phyloP scores from a whole-genome alignment of 30 jellyfish, hydroid and myxozoan genomes.

The Aurelia aurita complex sp. Pacific region DNA sequence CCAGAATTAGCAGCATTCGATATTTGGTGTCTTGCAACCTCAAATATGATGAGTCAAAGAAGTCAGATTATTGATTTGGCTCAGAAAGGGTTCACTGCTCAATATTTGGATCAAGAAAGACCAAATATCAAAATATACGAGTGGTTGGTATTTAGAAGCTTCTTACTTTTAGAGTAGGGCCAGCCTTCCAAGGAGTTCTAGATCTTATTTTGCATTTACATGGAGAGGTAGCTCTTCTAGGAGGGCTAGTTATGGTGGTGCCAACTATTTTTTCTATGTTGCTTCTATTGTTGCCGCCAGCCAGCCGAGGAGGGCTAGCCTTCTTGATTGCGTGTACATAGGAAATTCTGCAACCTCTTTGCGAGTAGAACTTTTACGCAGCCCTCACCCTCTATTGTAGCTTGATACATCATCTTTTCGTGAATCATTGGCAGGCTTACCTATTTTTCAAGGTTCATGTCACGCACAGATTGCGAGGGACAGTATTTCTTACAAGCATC shows the following conservation, averaged over 20 bases:
- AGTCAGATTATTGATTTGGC: slow-evolving; percentile 34
- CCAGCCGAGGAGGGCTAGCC: no score
- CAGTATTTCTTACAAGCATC: slow-evolving; percentile 41
- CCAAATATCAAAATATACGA: slow-evolving; percentile 40
- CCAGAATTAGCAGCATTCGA: slow-evolving; percentile 30
- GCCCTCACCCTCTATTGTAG: no score
- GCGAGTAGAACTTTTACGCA: no score
- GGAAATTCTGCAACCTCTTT: no score
- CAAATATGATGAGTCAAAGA: slow-evolving; percentile 32
- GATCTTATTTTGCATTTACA: no score
- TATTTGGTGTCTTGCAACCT: slow-evolving; percentile 57
- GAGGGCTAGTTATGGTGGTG: no score
- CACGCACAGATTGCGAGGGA: slow-evolving; percentile 65
- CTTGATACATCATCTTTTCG: not conserved
- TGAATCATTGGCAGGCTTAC: no score
- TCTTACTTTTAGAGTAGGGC: not conserved
- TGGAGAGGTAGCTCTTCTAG: no score
- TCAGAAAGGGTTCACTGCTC: slow-evolving; percentile 33
- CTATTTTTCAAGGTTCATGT: slow-evolving; percentile 34
- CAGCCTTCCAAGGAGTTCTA: no score
- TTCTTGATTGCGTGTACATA: no score
- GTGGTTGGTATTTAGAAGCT: slow-evolving; percentile 17
- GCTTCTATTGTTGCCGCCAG: no score
- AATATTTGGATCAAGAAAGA: slow-evolving; percentile 24
- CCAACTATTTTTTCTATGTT: no score